Evolutionary conservation across 2,888 invertebrate genomes (phyloP), one percentile per base, ranked within the genome.

Genomic region (Anorthoa munda): DNA sequence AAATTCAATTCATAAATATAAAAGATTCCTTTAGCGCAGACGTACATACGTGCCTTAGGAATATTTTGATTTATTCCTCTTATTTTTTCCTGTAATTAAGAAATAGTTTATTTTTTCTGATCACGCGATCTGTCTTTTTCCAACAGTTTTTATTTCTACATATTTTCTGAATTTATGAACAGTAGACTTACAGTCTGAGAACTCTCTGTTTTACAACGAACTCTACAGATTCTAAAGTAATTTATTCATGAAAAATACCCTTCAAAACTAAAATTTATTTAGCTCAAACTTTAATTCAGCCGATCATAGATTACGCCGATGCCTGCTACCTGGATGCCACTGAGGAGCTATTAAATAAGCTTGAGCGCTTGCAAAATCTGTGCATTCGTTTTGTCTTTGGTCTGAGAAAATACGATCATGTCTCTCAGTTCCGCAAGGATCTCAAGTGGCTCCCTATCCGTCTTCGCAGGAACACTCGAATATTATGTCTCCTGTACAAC

Each of bases 21-120:
- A 74, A 84, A 86, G 64, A 86, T 82, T 78, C 87, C 75, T 79
- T 31, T 23, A 31, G 51, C 66, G 48, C 45, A 59, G 17, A 26
- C 46, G 48, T 50, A 26, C 46, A 45, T 50, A 58, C 13, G 46
- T 15, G 48, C 39, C 66, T 53, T 64, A 65, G 85, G 83, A 86
- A 85, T 82, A 86, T 80, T 75, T 82, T 82, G 68, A 80, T 64
- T 74, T 77, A 72, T 80, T 58, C 31, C 31, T 70, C 48, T n/a
- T 31, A 31, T 75, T 73, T 73, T 75, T 72, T 69, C 60, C 60
- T 55, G 53, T 5, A 26, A 51, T 64, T 58, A 77, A 55, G 59
- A 59, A 67, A 72, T 59, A 12, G n/a, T 46, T 63, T 13, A 17
- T 46, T 50, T 63, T 48, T 66, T 64, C 56, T 56, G 51, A 60